A percentile compares a stretch with the other conserved stretches of the same genome.
These are phyloP conservation scores for Xanthia icteritia DNA, from an alignment of 2,888 invertebrate genomes.

Conservation along the genomic window DNA sequence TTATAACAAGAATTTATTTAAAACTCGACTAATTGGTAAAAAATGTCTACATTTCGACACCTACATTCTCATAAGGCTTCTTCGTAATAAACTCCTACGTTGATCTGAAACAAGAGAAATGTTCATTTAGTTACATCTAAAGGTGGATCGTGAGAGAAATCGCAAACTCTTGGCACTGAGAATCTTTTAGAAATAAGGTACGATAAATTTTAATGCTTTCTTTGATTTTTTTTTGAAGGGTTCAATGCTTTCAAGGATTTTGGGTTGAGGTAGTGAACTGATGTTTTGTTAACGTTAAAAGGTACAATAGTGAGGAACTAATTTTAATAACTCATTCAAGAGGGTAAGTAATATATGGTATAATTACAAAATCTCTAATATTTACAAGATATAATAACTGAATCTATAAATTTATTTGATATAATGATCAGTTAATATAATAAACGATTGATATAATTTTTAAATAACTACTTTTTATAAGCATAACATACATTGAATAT, in stretches of 20 bases:
- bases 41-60: conserved; percentile 86
- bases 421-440: too few species aligned
- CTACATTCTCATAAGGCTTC: conserved; percentile 90
- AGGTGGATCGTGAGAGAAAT: conserved; percentile 24
- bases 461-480: too few species aligned
- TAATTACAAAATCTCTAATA: too few species aligned
- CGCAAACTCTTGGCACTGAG: conserved; percentile 15
- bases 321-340: background rate
- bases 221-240: conserved; percentile 25
- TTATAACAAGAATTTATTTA: conserved; percentile 83
- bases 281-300: conserved; percentile 2
- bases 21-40: conserved; percentile 86
- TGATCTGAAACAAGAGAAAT: conserved; percentile 85
- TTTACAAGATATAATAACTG: too few species aligned
- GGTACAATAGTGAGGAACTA: background rate
- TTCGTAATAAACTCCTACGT: conserved; percentile 90
- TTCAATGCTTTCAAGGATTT: too few species aligned
- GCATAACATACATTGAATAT: too few species aligned
- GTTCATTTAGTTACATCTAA: conserved; percentile 28
- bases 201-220: conserved; percentile 30
- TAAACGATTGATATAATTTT: too few species aligned
- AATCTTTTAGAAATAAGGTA: conserved; percentile 44
- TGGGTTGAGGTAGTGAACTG: conserved; percentile 19
- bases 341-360: too few species aligned
- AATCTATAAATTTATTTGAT: too few species aligned